Evolutionary conservation across 2,113 vertebrate species (phyloP).

Genomic region (Motacilla tschutschensis): DNA sequence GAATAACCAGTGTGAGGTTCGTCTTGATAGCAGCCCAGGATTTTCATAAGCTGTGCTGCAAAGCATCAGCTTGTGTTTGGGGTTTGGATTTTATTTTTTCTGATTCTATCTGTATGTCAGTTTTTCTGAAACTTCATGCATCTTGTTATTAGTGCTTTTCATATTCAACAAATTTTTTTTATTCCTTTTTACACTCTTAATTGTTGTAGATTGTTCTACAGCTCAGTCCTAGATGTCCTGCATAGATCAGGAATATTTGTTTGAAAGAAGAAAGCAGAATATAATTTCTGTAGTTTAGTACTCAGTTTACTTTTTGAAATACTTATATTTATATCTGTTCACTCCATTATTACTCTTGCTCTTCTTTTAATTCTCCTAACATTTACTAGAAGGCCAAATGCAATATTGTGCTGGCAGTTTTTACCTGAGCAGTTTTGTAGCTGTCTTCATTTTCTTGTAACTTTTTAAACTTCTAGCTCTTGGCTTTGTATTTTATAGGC

Average conservation of each 20-base stretch:
- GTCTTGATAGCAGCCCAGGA: neutral
- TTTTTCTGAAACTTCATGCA: neutral
- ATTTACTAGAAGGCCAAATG: neutral
- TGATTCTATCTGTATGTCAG: neutral
- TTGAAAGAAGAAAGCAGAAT: neutral
- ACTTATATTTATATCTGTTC: neutral
- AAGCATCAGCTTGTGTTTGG: neutral
- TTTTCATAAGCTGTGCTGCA: neutral
- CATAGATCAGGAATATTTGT: neutral
- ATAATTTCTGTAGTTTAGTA: neutral
- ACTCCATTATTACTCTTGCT: neutral
- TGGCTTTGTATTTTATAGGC: neutral
- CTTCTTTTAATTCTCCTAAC: neutral
- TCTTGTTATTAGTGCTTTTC: neutral
- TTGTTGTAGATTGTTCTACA: neutral
- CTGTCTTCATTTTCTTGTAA: neutral
- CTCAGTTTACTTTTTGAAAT: neutral
- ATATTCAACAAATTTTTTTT: neutral
- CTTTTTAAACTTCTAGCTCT: neutral
- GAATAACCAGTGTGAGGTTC: neutral
- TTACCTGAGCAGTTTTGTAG: neutral
- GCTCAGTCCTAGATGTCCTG: neutral
- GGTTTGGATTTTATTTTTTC: neutral
- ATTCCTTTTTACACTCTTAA: neutral
- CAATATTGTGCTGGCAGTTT: neutral